Evolutionary conservation across 2,113 vertebrate genomes (phyloP), one percentile per base, ranked within the genome.

Genomic region (Larimichthys crocea): DNA sequence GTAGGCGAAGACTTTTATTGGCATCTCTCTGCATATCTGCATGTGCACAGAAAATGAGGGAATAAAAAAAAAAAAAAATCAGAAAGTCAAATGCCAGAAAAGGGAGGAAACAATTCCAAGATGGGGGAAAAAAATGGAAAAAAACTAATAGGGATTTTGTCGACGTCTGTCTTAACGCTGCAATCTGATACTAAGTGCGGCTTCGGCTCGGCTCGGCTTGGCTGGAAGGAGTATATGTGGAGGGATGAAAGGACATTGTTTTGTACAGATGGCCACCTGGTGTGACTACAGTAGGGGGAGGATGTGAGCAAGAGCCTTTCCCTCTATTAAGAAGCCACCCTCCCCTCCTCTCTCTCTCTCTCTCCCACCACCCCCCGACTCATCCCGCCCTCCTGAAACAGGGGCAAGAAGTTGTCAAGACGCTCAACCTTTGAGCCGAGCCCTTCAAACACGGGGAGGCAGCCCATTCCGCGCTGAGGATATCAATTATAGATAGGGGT

Each of bases 401-500:
- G 96, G 96, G 95, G 94, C 95, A 97, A 91, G 94, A 97, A 97
- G 95, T 98, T 98, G 98, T 98, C 97, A 97, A 96, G 96, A 96
- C 96, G 96, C 97, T 97, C 96, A 96, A 97, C 96, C 96, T 97
- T 97, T 97, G 96, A 97, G 97, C 96, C 94, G 96, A 93, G 96
- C 95, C 96, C 96, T 98, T 97, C 96, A 99, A 96, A 98, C 95
- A 95, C 94, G 96, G 96, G 96, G 95, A 95, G 22, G 96, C 94
- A 97, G 96, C 96, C 96, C 95, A 97, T 99, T 99, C 96, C 96
- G 94, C 91, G 91, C 96, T 88, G 95, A 97, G 97, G 98, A 99
- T 99, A 99, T 99, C 98, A 99, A 99, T 99, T 99, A 99, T 99
- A 99, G 98, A 99, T 99, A 99, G 98, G 95, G 97, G 96, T 97